A percentile compares a stretch with the other conserved stretches of the same genome.
Evolutionary conservation across 2,888 invertebrate species (phyloP).

Genomic region (Bembecia ichneumoniformis): DNA sequence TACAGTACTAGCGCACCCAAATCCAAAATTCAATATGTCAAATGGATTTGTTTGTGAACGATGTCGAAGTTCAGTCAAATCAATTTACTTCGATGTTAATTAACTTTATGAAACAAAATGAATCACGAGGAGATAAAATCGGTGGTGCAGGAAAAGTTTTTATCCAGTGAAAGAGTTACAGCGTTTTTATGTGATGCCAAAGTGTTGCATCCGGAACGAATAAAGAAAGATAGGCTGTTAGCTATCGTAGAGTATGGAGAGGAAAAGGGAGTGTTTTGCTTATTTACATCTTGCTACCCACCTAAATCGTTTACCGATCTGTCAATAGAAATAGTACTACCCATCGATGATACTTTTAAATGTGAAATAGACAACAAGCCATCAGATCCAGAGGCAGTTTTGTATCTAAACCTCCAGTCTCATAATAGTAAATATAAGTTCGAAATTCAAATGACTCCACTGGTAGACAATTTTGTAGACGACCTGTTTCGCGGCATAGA

Average conservation of each 20-base stretch:
- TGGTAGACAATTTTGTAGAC: constrained; percentile 80
- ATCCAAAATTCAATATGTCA: constrained; percentile 2
- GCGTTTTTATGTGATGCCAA: constrained; percentile 61
- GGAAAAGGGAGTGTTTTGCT: constrained; percentile 66
- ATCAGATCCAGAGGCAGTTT: constrained; percentile 61
- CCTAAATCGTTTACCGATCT: constrained; percentile 83
- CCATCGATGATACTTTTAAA: constrained; percentile 84
- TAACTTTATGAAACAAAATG: constrained; percentile 39
- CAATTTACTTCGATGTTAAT: constrained; percentile 10
- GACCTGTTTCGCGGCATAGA: constrained; percentile 82
- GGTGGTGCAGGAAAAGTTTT: constrained; percentile 64
- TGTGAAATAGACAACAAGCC: constrained; percentile 80
- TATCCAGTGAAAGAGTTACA: constrained; percentile 59
- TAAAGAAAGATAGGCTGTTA: constrained; percentile 57
- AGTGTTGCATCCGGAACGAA: constrained; percentile 61
- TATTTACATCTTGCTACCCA: constrained; percentile 72
- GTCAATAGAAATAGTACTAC: constrained; percentile 84
- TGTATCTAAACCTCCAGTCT: constrained; percentile 64
- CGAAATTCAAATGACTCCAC: constrained; percentile 68
- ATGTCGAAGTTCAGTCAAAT: constrained; percentile 14
- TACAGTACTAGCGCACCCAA: neutral
- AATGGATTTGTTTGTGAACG: constrained; percentile 6
- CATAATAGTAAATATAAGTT: constrained; percentile 59
- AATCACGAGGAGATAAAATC: constrained; percentile 63
- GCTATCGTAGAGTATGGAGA: constrained; percentile 65